Conservation (phyloP, 2,797 vertebrate species). For the Spea hammondii region DNA sequence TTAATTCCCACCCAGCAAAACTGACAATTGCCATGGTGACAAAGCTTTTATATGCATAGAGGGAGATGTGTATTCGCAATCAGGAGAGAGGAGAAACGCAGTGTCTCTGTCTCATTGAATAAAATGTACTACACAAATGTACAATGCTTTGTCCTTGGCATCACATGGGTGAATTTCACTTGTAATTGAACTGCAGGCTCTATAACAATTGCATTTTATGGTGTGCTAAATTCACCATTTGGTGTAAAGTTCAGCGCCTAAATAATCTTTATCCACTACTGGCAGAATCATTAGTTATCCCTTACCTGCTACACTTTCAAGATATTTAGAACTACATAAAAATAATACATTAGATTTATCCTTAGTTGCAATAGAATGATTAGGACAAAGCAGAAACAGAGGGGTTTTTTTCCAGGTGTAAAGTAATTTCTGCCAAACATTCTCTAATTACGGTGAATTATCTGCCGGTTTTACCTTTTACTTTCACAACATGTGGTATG, state of each 20-base stretch:
- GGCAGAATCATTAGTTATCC: neutral
- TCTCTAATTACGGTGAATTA: neutral
- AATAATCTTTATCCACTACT: neutral
- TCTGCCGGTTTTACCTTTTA: neutral
- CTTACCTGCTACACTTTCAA: neutral
- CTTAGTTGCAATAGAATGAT: neutral
- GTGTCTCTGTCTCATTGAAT: too few relatives aligned
- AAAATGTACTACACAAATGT: too few relatives aligned
- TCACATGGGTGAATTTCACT: too few relatives aligned
- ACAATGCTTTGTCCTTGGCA: too few relatives aligned
- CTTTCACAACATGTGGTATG: neutral
- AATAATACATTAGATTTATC: neutral
- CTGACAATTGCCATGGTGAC: too few relatives aligned
- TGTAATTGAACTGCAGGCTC: too few relatives aligned
- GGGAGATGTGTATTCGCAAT: too few relatives aligned
- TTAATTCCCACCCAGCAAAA: too few relatives aligned
- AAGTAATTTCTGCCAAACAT: neutral
- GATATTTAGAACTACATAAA: neutral
- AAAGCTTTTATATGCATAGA: too few relatives aligned
- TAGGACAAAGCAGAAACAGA: neutral
- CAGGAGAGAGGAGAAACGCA: too few relatives aligned
- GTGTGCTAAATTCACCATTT: neutral
- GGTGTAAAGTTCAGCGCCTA: neutral
- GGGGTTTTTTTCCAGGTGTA: neutral
- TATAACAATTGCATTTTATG: neutral